Percentiles rank a stretch among this genome's conserved stretches.
phyloP scores from a whole-genome alignment of 2,797 vertebrate species.

The Thalassophryne amazonica region DNA sequence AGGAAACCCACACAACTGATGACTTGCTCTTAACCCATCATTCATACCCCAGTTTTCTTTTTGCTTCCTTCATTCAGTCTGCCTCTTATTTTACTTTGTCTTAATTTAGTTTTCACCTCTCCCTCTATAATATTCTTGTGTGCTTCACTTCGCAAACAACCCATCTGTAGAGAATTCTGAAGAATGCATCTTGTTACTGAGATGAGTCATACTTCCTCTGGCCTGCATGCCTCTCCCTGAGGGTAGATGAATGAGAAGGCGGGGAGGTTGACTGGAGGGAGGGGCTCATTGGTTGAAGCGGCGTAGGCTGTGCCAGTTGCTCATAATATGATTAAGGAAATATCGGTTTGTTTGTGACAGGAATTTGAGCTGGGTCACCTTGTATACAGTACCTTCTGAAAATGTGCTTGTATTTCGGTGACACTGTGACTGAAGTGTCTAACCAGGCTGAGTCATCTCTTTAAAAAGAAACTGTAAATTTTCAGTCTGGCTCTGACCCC shows the following conservation, averaged over 20 bases:
- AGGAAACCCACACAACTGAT: conserved; percentile 59
- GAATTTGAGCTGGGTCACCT: conserved; percentile 12
- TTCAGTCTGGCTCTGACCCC: conserved; percentile 48
- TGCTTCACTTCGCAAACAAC: conserved; percentile 75
- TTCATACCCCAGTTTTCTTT: conserved; percentile 21
- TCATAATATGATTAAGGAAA: conserved; percentile 56
- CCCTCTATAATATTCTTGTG: conserved; percentile 43
- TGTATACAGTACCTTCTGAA: conserved; percentile 17
- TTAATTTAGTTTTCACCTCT: conserved; percentile 25
- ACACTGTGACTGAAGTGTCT: conserved; percentile 40
- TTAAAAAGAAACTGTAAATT: conserved; percentile 57
- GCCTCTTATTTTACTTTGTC: conserved; percentile 21
- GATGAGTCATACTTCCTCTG: conserved; percentile 86
- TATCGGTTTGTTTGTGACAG: conserved; percentile 38
- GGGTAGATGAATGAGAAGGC: conserved; percentile 76
- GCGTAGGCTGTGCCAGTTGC: conserved; percentile 55
- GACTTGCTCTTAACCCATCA: conserved; percentile 52
- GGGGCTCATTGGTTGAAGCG: conserved; percentile 54
- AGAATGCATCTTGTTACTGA: conserved; percentile 80
- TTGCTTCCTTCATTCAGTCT: conserved; percentile 5
- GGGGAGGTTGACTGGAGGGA: conserved; percentile 62
- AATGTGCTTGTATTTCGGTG: conserved; percentile 39
- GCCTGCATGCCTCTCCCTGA: conserved; percentile 75
- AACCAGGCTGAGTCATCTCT: conserved; percentile 62
- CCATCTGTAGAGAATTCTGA: conserved; percentile 76